Percentiles rank a stretch among this genome's conserved stretches.
Conservation (phyloP, 2,797 vertebrate species). For the Sebastes wilsoni region DNA sequence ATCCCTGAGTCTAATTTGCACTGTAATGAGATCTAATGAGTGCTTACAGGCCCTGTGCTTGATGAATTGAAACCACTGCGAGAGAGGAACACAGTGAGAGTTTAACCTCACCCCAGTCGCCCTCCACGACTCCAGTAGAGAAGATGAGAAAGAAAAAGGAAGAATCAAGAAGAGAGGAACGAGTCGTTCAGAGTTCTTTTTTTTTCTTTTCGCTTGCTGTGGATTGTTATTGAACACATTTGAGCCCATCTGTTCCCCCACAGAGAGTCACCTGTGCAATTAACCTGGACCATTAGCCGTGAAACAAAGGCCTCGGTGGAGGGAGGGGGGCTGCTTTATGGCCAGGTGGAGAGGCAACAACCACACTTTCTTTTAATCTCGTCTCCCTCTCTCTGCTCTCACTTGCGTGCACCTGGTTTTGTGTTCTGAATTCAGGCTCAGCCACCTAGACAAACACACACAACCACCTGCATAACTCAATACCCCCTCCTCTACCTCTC, state of each 20-base stretch:
- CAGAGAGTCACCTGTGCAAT: conserved; percentile 84
- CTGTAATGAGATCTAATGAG: conserved; percentile 79
- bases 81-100: conserved; percentile 49
- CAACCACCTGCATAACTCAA: conserved; percentile 59
- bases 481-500: neutral
- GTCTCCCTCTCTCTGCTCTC: conserved; percentile 30
- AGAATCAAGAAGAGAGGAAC: conserved; percentile 24
- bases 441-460: conserved; percentile 34
- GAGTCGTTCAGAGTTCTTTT: conserved; percentile 19
- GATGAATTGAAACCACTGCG: conserved; percentile 68
- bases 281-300: conserved; percentile 81
- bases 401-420: conserved; percentile 58
- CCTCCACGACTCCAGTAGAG: conserved; percentile 37
- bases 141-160: conserved; percentile 43
- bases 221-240: conserved; percentile 82
- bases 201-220: conserved; percentile 34
- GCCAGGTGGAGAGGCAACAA: conserved; percentile 71
- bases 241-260: conserved; percentile 81
- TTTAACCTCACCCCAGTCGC: conserved; percentile 58
- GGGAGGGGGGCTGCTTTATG: conserved; percentile 55
- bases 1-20: conserved; percentile 73
- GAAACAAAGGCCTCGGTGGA: conserved; percentile 75
- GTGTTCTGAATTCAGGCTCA: conserved; percentile 57
- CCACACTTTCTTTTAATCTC: conserved; percentile 65
- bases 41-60: conserved; percentile 67